These are phyloP conservation scores for Leptatherina wallacei DNA, from an alignment of 2,797 vertebrate genomes.

Conservation along the genomic window DNA sequence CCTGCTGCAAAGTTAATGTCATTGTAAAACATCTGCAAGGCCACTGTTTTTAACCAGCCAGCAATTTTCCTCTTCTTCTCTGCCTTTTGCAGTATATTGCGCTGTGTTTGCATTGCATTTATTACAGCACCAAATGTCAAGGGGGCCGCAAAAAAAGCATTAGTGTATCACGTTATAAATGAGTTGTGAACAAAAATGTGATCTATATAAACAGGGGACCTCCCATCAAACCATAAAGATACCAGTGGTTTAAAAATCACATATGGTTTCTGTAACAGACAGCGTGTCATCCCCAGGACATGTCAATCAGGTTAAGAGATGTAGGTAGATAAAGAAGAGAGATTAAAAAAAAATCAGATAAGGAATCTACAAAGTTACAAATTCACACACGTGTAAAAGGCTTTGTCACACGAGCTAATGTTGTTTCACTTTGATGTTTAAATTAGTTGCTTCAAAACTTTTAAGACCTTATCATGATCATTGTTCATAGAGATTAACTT, in stretches of 20 bases:
- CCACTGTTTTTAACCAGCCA: constrained; percentile 5
- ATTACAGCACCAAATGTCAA: constrained; percentile 1
- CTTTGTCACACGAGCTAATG: neutral
- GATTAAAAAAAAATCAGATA: neutral
- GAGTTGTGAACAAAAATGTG: neutral
- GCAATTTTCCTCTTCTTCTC: neutral
- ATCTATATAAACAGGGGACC: neutral
- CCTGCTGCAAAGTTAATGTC: constrained; percentile 13
- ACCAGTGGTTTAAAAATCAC: neutral
- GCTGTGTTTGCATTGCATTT: constrained; percentile 1
- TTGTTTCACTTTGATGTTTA: neutral
- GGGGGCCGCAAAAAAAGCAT: neutral
- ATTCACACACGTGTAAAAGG: neutral
- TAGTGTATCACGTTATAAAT: neutral
- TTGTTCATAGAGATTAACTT: neutral
- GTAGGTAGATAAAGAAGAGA: too few relatives aligned
- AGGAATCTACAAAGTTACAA: neutral
- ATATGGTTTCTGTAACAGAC: neutral
- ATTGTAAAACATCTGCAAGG: constrained; percentile 14
- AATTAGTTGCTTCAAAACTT: neutral
- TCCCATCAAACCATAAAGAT: neutral
- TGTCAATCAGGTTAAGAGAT: neutral
- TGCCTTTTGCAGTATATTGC: neutral
- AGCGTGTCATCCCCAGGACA: accelerated
- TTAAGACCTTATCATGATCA: neutral